These are phyloP conservation scores for Cinclus cinclus DNA, from an alignment of 2,113 vertebrate species.

Conservation along the genomic window DNA sequence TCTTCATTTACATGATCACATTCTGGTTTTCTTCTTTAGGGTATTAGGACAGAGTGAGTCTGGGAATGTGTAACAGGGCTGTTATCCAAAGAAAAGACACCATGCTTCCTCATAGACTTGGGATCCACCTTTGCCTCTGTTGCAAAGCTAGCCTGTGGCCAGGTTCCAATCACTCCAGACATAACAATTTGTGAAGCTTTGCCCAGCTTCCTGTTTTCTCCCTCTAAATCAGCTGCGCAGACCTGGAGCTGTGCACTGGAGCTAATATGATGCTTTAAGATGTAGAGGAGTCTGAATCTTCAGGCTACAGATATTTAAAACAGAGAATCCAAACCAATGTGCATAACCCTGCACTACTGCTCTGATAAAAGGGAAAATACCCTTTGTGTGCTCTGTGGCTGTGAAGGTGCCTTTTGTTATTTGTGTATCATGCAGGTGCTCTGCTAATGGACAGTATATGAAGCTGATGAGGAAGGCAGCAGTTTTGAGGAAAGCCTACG, in stretches of 20 bases:
- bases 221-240: background rate
- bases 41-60: background rate
- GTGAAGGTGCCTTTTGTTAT: background rate
- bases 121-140: background rate
- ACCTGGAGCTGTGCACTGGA: background rate
- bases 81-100: background rate
- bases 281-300: background rate
- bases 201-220: background rate
- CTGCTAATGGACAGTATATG: background rate
- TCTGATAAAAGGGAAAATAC: background rate
- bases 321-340: background rate
- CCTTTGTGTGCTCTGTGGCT: rapidly evolving
- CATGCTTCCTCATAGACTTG: background rate
- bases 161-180: background rate
- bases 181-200: background rate
- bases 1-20: background rate
- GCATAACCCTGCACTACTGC: background rate
- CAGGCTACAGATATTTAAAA: background rate
- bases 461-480: background rate
- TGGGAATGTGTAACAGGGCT: background rate
- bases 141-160: background rate
- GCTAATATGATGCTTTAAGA: background rate
- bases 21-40: background rate
- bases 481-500: background rate
- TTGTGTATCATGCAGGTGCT: background rate